Evolutionary conservation across 2,888 invertebrate species (phyloP), one percentile per base, ranked within the genome.

Genomic region (Zonitis immaculata): DNA sequence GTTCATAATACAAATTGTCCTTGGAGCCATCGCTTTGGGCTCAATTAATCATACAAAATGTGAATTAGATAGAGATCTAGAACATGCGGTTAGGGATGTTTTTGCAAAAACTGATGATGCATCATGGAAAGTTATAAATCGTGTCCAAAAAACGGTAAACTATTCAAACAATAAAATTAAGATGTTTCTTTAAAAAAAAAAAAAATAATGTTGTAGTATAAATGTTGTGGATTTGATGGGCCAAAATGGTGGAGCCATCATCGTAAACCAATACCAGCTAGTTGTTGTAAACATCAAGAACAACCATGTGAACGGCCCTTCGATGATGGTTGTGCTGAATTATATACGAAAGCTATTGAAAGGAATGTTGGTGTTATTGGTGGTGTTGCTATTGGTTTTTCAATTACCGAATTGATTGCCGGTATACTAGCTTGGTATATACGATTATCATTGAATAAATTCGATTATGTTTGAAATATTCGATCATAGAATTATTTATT

Each of bases 1-100:
- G 14, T 56, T 56, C 20, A 51, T 56, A n/a, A 47, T 56, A 5
- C 56, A 56, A 56, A 56, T 56, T 16, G 48, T 56, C 11, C 47
- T 56, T 7, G 56, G 56, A 9, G 56, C 52, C 11, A 44, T 56
- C 4, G 56, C 56, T 6, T 32, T 52, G 12, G 56, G 52, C 0
- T 28, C 44, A 22, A 42, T 50, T 2, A 46, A 53, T 27, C 45
- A 32, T 18, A 30, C 39, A 6, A 42, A 47, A 39, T 39, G 39
- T 14, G 46, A 50, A n/a, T 12, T 30, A 12, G 49, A 44, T 22
- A 51, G 47, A 11, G 50, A 56, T 28, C 32, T 51, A 3, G 14
- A 14, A 3, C 52, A 50, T 16, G 56, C 47, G 3, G 48, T 56
- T n/a, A n/a, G 27, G 44, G 22, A 50, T 16, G 28, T 56, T 7